phyloP scores from a whole-genome alignment of 2,888 invertebrate genomes.

The Xestia c-nigrum region DNA sequence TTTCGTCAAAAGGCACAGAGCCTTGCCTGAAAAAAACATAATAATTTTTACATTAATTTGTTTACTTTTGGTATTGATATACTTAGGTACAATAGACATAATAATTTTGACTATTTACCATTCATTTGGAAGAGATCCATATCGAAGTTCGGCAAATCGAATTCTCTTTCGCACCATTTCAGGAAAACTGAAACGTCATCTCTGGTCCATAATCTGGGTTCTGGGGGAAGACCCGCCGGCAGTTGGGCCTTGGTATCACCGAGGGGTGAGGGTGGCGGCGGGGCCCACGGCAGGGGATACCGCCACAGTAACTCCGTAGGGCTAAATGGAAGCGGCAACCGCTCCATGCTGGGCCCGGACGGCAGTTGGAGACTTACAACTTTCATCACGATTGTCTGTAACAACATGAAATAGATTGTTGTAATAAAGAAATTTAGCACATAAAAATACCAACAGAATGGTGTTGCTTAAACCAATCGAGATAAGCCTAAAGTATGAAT shows the following conservation, averaged over 20 bases:
- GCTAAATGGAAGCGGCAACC: constrained; percentile 95
- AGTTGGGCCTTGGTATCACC: constrained; percentile 97
- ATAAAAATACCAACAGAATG: not conserved
- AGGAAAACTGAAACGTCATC: constrained; percentile 97
- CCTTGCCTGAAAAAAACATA: constrained; percentile 93
- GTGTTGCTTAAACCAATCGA: not conserved
- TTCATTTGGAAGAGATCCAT: constrained; percentile 99
- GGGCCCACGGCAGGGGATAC: constrained; percentile 95
- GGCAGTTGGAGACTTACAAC: constrained; percentile 93
- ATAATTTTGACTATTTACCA: constrained; percentile 89
- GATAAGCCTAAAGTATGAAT: not conserved
- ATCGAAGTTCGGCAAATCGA: constrained; percentile 97
- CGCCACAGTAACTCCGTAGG: constrained; percentile 96
- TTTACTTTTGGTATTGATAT: too few species aligned
- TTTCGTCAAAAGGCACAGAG: constrained; percentile 96
- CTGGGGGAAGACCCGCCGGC: constrained; percentile 95
- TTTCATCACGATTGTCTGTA: constrained; percentile 91
- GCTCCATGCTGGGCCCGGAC: constrained; percentile 93
- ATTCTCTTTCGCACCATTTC: constrained; percentile 97
- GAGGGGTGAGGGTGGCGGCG: constrained; percentile 92
- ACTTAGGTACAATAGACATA: too few species aligned
- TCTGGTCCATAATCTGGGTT: constrained; percentile 97
- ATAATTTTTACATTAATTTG: constrained; percentile 5
- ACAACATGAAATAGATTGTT: constrained; percentile 62
- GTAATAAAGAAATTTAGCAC: constrained; percentile 12